phyloP scores from a whole-genome alignment of 2,113 vertebrate species.

The Empidonax alnorum region DNA sequence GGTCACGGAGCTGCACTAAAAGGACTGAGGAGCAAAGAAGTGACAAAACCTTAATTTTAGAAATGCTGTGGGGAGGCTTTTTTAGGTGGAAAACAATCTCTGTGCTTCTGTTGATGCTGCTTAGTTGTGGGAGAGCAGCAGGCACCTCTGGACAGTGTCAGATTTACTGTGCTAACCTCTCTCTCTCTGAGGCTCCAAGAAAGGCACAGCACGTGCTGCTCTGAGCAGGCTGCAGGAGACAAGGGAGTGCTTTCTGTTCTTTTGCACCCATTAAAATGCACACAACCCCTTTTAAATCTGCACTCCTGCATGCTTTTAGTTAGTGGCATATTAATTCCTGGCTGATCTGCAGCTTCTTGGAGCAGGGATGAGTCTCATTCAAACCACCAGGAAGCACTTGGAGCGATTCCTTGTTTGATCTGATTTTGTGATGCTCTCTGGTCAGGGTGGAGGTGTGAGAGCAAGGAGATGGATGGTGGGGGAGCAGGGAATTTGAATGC shows the following conservation, averaged over 20 bases:
- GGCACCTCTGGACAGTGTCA: background rate
- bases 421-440: background rate
- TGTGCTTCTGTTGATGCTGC: background rate
- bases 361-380: background rate
- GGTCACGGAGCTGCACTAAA: fast-evolving
- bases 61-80: background rate
- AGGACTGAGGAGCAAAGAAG: background rate
- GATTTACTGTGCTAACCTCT: background rate
- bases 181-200: background rate
- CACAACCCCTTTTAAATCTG: background rate
- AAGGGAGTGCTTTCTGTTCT: background rate
- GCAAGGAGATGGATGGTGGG: background rate
- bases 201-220: background rate
- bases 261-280: background rate
- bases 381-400: background rate
- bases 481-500: background rate
- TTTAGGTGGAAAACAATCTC: background rate
- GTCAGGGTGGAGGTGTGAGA: background rate
- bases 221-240: background rate
- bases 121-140: background rate
- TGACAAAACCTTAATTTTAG: background rate
- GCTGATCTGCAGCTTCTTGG: background rate
- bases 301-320: background rate
- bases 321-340: background rate
- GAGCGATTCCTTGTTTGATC: background rate